These are phyloP conservation scores for Ectropis grisescens DNA, from an alignment of 1,140 invertebrate species.

Conservation along the genomic window DNA sequence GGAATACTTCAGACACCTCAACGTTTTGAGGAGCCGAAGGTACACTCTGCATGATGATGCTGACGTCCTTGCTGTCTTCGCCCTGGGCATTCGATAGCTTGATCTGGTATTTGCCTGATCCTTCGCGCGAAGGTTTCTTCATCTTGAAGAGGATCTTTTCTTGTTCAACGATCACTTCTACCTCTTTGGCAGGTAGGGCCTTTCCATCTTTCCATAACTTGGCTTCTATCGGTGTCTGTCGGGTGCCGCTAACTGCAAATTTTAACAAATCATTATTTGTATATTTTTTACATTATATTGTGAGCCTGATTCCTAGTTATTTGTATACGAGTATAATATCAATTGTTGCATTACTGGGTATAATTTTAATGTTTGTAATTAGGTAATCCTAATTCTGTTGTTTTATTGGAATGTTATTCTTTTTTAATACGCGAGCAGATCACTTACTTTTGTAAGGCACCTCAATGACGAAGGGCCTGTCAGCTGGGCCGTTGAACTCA, in stretches of 20 bases:
- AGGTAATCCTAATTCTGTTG: too few species aligned
- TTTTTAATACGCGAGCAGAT: too few species aligned
- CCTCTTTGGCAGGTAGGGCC: slow-evolving; percentile 85
- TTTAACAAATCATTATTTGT: not conserved
- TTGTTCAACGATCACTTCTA: slow-evolving; percentile 89
- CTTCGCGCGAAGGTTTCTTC: slow-evolving; percentile 87
- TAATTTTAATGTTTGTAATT: too few species aligned
- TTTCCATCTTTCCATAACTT: slow-evolving; percentile 93
- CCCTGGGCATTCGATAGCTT: slow-evolving; percentile 90
- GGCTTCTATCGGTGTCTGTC: slow-evolving; percentile 87
- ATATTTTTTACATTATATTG: not conserved
- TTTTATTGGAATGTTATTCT: too few species aligned
- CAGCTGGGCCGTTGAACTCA: slow-evolving; percentile 84
- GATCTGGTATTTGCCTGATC: slow-evolving; percentile 87
- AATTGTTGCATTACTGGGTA: too few species aligned
- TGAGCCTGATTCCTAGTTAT: too few species aligned
- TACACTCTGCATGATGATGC: slow-evolving; percentile 88
- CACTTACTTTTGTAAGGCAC: slow-evolving; percentile 90
- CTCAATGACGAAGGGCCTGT: slow-evolving; percentile 84
- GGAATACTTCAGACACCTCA: slow-evolving; percentile 92
- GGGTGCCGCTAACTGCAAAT: slow-evolving; percentile 83
- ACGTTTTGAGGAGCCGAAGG: slow-evolving; percentile 90
- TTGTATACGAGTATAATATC: too few species aligned
- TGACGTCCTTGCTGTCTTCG: slow-evolving; percentile 86
- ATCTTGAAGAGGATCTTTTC: slow-evolving; percentile 92